These are phyloP conservation scores for Ariopsis seemanni DNA, from an alignment of 2,113 vertebrate genomes.

Conservation along the genomic window DNA sequence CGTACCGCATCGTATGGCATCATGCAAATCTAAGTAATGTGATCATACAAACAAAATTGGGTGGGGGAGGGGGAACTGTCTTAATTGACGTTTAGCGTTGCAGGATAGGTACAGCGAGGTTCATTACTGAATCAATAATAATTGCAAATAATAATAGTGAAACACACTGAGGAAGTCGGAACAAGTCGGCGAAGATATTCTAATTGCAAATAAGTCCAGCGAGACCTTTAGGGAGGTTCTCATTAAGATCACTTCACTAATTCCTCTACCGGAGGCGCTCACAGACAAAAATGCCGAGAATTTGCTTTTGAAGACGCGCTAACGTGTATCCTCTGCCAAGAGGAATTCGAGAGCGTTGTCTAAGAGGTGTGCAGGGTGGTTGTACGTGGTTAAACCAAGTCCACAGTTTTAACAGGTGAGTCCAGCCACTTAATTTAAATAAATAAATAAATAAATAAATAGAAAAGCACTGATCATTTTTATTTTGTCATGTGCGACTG, in stretches of 20 bases:
- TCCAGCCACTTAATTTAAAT: neutral
- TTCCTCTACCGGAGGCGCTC: neutral
- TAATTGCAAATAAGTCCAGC: neutral
- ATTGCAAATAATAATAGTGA: neutral
- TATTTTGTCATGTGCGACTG: neutral
- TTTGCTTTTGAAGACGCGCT: neutral
- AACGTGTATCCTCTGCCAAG: neutral
- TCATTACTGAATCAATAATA: neutral
- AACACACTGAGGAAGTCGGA: neutral
- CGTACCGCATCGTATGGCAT: neutral
- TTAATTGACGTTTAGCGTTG: neutral
- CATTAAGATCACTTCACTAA: neutral
- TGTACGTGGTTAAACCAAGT: neutral
- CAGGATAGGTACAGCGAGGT: neutral
- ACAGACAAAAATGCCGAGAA: neutral
- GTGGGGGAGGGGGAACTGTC: neutral
- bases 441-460: too few species aligned
- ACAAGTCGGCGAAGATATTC: neutral
- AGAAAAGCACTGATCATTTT: neutral
- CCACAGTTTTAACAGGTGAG: neutral
- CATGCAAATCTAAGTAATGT: neutral
- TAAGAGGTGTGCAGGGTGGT: neutral
- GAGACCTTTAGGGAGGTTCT: neutral
- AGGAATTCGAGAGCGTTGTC: neutral
- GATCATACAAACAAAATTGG: neutral